A percentile compares a stretch with the other conserved stretches of the same genome.
Conservation (phyloP, 2,888 invertebrate genomes). For the Tipula confusa region DNA sequence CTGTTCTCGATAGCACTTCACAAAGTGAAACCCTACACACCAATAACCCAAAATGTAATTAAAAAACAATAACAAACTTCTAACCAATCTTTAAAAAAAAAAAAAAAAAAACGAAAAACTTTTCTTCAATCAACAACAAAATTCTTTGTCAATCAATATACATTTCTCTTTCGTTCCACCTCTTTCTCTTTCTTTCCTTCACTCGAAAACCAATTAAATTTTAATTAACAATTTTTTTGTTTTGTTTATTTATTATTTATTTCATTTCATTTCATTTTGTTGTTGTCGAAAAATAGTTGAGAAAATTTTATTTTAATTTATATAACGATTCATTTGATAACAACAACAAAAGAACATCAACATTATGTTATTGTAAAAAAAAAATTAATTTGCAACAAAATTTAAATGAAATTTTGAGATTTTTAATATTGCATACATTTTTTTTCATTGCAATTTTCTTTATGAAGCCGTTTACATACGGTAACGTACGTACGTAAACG, state of each 20-base stretch:
- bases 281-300: neutral
- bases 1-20: neutral
- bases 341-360: neutral
- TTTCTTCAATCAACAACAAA: neutral
- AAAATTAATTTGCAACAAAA: no score
- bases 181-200: no score
- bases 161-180: neutral
- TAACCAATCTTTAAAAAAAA: neutral
- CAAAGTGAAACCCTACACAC: neutral
- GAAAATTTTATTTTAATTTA: neutral
- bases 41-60: neutral
- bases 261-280: neutral
- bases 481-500: neutral
- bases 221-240: constrained; percentile 14
- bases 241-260: no score
- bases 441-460: neutral
- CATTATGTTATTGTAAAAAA: neutral
- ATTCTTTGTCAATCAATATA: constrained; percentile 8
- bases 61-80: neutral
- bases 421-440: no score
- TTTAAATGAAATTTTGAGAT: no score
- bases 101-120: no score
- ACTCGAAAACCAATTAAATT: neutral
- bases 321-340: neutral
- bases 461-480: neutral